These are phyloP conservation scores for Galerucella nymphaeae DNA, from an alignment of 2,888 invertebrate genomes.

Conservation along the genomic window DNA sequence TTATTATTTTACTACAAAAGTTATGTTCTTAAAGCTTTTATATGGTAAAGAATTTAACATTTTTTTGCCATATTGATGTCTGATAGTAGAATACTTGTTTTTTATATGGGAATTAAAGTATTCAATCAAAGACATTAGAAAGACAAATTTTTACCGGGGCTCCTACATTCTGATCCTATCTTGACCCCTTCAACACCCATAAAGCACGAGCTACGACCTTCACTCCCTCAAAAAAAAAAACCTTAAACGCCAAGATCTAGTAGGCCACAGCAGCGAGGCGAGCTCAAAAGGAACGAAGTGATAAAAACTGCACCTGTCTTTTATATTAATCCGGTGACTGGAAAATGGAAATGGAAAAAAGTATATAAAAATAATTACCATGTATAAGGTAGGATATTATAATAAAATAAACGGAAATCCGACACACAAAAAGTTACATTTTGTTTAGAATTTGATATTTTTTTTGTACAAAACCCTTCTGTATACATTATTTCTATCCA, in stretches of 20 bases:
- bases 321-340: background rate
- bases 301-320: background rate
- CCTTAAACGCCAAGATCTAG: slow-evolving; percentile 23
- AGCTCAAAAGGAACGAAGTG: slow-evolving; percentile 1
- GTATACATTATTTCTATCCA: background rate
- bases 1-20: background rate
- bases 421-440: no score
- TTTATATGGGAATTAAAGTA: no score
- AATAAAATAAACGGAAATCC: no score
- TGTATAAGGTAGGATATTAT: no score
- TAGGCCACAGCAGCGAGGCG: slow-evolving; percentile 20
- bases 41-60: no score
- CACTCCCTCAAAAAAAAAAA: slow-evolving; percentile 21
- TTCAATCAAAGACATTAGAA: background rate
- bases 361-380: no score
- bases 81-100: no score
- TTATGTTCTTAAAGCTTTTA: background rate
- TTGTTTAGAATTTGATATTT: background rate
- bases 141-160: background rate
- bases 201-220: slow-evolving; percentile 30
- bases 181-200: slow-evolving; percentile 30
- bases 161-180: slow-evolving; percentile 17
- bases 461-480: no score
- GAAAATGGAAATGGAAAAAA: no score
- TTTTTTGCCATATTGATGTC: no score